Evolutionary conservation across 1,140 invertebrate species (phyloP).

Genomic region (Agrypnia vestita): DNA sequence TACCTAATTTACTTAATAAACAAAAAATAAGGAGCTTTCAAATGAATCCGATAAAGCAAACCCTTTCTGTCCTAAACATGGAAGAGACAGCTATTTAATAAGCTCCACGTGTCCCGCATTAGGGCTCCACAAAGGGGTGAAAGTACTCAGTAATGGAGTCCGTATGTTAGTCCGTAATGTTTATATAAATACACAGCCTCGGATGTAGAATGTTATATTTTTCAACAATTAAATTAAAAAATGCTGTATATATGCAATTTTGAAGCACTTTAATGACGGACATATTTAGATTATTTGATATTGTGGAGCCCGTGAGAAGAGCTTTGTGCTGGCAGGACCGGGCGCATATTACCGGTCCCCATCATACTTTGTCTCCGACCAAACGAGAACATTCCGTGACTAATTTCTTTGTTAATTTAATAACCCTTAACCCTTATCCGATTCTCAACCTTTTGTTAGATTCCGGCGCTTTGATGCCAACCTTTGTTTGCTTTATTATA

Average conservation of each 20-base stretch:
- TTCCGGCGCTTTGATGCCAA: constrained; percentile 51
- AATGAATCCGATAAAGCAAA: background rate
- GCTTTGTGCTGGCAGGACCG: background rate
- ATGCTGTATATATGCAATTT: too few species aligned
- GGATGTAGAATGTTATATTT: too few species aligned
- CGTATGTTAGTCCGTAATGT: too few species aligned
- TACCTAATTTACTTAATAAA: constrained; percentile 1
- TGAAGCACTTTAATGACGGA: too few species aligned
- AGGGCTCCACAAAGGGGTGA: background rate
- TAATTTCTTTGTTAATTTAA: constrained; percentile 62
- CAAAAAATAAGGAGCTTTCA: background rate
- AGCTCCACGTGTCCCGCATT: constrained; percentile 3
- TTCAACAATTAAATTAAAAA: too few species aligned
- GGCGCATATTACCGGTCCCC: background rate
- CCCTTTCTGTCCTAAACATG: too few species aligned
- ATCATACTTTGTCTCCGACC: constrained; percentile 12
- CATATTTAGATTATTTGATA: too few species aligned
- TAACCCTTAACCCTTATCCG: constrained; percentile 57
- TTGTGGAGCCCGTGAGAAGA: background rate
- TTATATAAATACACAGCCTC: too few species aligned
- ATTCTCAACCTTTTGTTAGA: constrained; percentile 54
- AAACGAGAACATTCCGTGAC: constrained; percentile 45
- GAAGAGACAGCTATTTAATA: background rate
- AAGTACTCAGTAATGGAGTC: too few species aligned
- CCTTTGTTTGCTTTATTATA: constrained; percentile 60